Conservation (phyloP, 2,888 invertebrate species). For the Trachelus iudaicus region DNA sequence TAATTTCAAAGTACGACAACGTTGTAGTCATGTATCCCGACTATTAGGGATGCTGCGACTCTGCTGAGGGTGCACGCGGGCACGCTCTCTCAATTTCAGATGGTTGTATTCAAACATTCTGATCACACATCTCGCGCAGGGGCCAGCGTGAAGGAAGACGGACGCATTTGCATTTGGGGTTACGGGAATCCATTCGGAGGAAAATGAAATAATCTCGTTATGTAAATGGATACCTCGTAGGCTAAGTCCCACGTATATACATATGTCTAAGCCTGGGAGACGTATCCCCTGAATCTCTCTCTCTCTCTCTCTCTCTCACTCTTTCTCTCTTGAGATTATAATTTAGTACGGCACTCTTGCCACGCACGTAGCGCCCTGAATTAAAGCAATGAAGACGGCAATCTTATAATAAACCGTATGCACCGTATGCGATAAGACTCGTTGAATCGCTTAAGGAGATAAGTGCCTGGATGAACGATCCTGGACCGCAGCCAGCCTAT, state of each 20-base stretch:
- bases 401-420: constrained; percentile 34
- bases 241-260: neutral
- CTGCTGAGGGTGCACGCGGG: neutral
- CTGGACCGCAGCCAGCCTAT: constrained; percentile 2
- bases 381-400: constrained; percentile 45
- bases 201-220: constrained; percentile 52
- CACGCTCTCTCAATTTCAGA: neutral
- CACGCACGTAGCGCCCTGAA: constrained; percentile 21
- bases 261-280: neutral
- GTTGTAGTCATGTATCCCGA: neutral
- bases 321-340: constrained; percentile 3
- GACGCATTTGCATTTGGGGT: constrained; percentile 43
- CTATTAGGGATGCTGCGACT: neutral
- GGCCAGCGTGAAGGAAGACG: neutral
- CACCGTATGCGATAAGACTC: constrained; percentile 21
- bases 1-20: neutral
- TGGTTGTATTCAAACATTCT: constrained; percentile 30
- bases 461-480: constrained; percentile 21
- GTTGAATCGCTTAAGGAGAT: constrained; percentile 31
- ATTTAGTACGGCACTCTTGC: neutral
- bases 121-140: constrained; percentile 46
- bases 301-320: constrained; percentile 15
- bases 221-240: constrained; percentile 35
- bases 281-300: constrained; percentile 16
- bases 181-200: constrained; percentile 33